Evolutionary conservation across 2,797 vertebrate genomes (phyloP), one percentile per base, ranked within the genome.

Genomic region (Uromys caudimaculatus): DNA sequence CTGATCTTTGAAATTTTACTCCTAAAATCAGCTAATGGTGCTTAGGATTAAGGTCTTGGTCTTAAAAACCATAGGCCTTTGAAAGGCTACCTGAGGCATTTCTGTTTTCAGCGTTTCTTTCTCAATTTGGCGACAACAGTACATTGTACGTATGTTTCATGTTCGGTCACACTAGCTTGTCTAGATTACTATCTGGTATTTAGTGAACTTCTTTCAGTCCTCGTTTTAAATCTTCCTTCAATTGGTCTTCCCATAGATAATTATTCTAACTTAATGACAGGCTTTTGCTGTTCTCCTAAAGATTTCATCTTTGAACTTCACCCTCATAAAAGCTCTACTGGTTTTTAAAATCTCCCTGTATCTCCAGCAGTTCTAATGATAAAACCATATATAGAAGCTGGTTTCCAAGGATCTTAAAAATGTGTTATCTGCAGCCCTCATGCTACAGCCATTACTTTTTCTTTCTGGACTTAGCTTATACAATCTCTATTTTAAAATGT

Each of bases 401-500:
- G 27, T 44, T 47, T 77, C 64, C 38, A 29, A 12, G 11, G 21
- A 0, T 3, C 2, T 60, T n/a, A 4, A 19, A 38, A 29, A 8
- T 76, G 35, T 82, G 7, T 6, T n/a, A 5, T n/a, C 17, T 90
- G n/a, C 13, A 52, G 2, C 24, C 50, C 60, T 88, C 23, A 7
- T 27, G 19, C 0, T 38, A 3, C 6, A 11, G 4, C 24, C 1
- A 0, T 27, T 27, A 16, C 10, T 32, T 6, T 58, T 76, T 58
- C 24, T 73, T 11, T 62, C n/a, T 69, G 4, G 2, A 1, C 1
- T 71, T 16, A 12, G 24, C 24, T 38, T 69, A 21, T 24, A 16
- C 35, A 23, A 44, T 0, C 6, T 21, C 32, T 71, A 27, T 27
- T 60, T 56, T 3, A 83, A 83, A 62, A 29, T 44, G 2, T 14